A percentile compares a stretch with the other conserved stretches of the same genome.
These are phyloP conservation scores for Augiades crinisus DNA, from an alignment of 2,888 invertebrate genomes.

Conservation along the genomic window DNA sequence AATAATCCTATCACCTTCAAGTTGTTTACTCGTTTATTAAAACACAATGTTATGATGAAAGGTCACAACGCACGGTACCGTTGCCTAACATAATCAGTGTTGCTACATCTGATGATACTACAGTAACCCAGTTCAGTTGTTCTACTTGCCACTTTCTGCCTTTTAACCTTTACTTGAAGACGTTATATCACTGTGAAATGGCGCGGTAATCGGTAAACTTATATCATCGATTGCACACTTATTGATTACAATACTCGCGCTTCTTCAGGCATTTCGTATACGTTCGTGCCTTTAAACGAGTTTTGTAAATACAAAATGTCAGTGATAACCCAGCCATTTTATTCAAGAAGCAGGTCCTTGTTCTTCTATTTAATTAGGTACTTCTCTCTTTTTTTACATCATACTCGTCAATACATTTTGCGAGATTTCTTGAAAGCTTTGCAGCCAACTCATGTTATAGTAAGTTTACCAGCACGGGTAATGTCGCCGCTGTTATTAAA, in stretches of 20 bases:
- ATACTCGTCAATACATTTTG: no score
- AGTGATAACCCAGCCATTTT: no score
- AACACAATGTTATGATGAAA: not conserved
- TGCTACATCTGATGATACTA: not conserved
- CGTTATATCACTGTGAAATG: constrained; percentile 12
- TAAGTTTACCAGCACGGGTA: no score
- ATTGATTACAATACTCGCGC: not conserved
- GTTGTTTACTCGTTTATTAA: not conserved
- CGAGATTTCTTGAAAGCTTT: no score
- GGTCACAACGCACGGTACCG: not conserved
- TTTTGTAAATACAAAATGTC: no score
- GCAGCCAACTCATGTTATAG: no score
- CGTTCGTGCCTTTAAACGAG: no score
- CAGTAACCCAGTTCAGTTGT: constrained; percentile 10
- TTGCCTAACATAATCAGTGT: not conserved
- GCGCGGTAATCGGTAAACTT: constrained; percentile 7
- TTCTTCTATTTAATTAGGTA: no score
- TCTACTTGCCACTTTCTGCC: constrained; percentile 4
- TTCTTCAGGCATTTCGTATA: not conserved
- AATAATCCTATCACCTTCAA: no score
- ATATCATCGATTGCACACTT: constrained; percentile 22
- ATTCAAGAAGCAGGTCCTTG: no score
- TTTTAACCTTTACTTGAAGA: constrained; percentile 17
- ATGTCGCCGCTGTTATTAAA: no score
- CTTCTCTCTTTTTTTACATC: no score